Evolutionary conservation across 2,113 vertebrate genomes (phyloP), one percentile per base, ranked within the genome.

Genomic region (Campylomormyrus tamandua): DNA sequence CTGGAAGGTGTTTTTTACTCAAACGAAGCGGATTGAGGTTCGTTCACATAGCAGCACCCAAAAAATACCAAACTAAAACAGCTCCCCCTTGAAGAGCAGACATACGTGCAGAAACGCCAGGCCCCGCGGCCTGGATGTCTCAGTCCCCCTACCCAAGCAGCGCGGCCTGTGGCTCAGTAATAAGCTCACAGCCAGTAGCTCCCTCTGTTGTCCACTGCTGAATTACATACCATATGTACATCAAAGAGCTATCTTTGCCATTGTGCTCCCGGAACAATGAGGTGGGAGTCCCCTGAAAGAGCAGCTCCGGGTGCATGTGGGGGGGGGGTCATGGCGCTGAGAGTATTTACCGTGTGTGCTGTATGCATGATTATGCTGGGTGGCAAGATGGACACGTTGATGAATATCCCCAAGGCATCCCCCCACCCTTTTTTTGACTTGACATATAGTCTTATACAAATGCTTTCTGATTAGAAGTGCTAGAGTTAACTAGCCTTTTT

Each of bases 131-230:
- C 50, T 42, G 21, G 19, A 21, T 6, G 66, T 49, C 74, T 24
- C 39, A 42, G 74, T 83, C 49, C 27, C 13, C 17, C 39, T 50
- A 35, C 70, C 42, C 39, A 62, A 39, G 87, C n/a, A 48, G 74
- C 62, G 6, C 35, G 27, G 48, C 27, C 45, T 17, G 4, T 31
- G 56, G 46, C 85, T 66, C 39, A 39, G 92, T 92, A 92, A 90
- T 93, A 94, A 97, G 95, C 95, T 95, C 94, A 97, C 96, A 97
- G 93, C 93, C 97, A 92, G 95, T 96, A 95, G 94, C 95, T 96
- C 97, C 97, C 97, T 97, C 97, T 97, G 93, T 97, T 96, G 97
- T 96, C 93, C 95, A 91, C 92, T 84, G 91, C 90, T 90, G 95
- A 95, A 96, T 92, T 96, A 95, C 95, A 96, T 94, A 92, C 90